Base-by-base conservation (phyloP, 2,888 invertebrate species). In the Xestia rhomboidea region DNA sequence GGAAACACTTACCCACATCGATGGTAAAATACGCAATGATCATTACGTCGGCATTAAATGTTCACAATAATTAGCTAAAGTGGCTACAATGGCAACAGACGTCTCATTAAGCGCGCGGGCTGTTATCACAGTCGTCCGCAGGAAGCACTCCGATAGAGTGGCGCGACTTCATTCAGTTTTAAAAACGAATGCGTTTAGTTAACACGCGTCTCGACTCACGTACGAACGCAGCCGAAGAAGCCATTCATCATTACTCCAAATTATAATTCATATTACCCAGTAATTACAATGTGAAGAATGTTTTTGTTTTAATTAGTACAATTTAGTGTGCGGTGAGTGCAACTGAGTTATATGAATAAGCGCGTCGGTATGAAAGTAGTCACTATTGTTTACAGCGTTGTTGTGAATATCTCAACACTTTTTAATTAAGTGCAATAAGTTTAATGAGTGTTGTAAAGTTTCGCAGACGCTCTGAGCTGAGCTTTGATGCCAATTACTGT, bases 111-210 rank as follows among this genome's bases (percentile, higher is more conserved):
- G 83, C 83, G 79, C 81, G 81, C 79, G 86, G 90, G 88, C 90
- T 91, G 92, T 94, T 95, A 95, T 95, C 95, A 92, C 89, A 87
- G 87, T 83, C 88, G 91, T n/a, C n/a, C n/a, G 88, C 95, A 93
- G 95, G 95, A 95, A 94, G 89, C 90, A 74, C 79, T 85, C 80
- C 89, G 93, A 93, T 94, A 94, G 89, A 91, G 89, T 86, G 87
- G 77, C 87, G 88, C 64, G 88, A 92, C 91, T 93, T 94, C 94
- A 95, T 95, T 95, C 95, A 95, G 94, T 95, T 93, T 93, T 93
- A 93, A 93, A 90, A 91, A 91, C 90, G 89, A 91, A 88, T 88
- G 84, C 91, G 91, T 85, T 90, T 91, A 91, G 93, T 92, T 89
- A 91, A 92, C 94, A 94, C 94, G 94, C 89, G 89, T 91, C 85